Percentiles rank a stretch among this genome's conserved stretches.
phyloP scores from a whole-genome alignment of 2,797 vertebrate species.

The Hippopotamyrus pictus region DNA sequence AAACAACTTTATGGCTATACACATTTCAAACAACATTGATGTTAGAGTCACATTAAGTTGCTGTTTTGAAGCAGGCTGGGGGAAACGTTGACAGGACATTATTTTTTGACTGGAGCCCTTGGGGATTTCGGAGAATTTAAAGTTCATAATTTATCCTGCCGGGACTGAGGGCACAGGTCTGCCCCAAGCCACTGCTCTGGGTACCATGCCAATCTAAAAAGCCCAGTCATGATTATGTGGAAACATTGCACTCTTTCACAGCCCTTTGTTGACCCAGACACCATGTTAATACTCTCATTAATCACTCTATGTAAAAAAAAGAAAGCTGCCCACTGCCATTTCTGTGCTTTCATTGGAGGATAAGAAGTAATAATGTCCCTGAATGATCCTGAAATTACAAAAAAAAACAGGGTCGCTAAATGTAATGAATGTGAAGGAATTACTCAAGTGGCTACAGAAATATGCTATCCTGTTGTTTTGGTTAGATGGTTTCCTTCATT shows the following conservation, averaged over 20 bases:
- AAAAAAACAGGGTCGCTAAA: neutral
- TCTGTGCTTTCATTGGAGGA: neutral
- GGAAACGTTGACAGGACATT: neutral
- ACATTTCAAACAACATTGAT: neutral
- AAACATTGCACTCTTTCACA: slow-evolving; percentile 51
- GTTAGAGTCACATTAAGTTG: neutral
- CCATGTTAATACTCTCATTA: slow-evolving; percentile 11
- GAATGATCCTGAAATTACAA: slow-evolving; percentile 3
- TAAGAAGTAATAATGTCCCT: neutral
- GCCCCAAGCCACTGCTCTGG: neutral
- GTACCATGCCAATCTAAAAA: neutral
- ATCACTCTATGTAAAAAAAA: neutral
- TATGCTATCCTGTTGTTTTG: neutral
- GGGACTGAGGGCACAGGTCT: neutral
- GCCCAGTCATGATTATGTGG: slow-evolving; percentile 24
- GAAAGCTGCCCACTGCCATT: neutral
- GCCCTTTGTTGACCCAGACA: slow-evolving; percentile 41
- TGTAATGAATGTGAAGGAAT: neutral
- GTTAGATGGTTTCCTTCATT: neutral
- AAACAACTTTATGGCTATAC: neutral
- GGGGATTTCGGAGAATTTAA: neutral
- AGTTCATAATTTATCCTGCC: neutral
- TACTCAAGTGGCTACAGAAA: neutral
- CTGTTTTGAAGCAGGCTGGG: neutral
- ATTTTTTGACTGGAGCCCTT: neutral